These are phyloP conservation scores for Urosaurus nigricauda DNA, from an alignment of 2,797 vertebrate species.

Conservation along the genomic window DNA sequence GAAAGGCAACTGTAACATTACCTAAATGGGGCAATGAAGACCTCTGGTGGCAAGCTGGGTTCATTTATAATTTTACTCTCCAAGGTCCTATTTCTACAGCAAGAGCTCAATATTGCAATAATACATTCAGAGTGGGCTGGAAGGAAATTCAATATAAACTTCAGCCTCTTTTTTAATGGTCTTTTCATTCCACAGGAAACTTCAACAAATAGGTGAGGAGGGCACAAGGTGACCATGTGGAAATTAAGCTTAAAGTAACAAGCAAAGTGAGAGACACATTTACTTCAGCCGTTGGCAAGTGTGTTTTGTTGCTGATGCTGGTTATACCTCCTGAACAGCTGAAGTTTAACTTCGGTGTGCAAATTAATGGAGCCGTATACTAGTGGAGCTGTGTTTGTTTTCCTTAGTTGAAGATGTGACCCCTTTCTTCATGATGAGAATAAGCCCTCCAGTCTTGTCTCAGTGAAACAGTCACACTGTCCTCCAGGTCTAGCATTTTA, in stretches of 20 bases:
- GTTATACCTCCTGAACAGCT: neutral
- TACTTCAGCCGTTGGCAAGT: fast-evolving
- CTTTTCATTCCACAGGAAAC: conserved; percentile 10
- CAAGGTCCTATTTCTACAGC: conserved; percentile 9
- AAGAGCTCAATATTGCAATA: conserved; percentile 18
- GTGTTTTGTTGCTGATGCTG: neutral
- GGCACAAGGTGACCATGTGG: neutral
- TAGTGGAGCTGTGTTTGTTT: neutral
- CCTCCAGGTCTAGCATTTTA: neutral
- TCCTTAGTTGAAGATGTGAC: neutral
- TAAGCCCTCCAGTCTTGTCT: neutral
- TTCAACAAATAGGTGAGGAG: neutral
- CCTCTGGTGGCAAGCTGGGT: neutral
- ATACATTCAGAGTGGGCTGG: neutral
- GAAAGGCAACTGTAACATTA: neutral
- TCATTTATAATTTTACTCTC: conserved; percentile 22
- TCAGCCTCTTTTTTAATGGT: neutral
- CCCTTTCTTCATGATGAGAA: conserved; percentile 17
- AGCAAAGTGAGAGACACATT: neutral
- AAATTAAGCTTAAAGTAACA: neutral
- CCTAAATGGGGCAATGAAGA: neutral
- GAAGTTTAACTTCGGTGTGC: conserved; percentile 12
- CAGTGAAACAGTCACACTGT: neutral
- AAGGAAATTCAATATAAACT: conserved; percentile 23
- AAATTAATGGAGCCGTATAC: neutral